Conservation (phyloP, 2,888 invertebrate species). For the Scaeva pyrastri region DNA sequence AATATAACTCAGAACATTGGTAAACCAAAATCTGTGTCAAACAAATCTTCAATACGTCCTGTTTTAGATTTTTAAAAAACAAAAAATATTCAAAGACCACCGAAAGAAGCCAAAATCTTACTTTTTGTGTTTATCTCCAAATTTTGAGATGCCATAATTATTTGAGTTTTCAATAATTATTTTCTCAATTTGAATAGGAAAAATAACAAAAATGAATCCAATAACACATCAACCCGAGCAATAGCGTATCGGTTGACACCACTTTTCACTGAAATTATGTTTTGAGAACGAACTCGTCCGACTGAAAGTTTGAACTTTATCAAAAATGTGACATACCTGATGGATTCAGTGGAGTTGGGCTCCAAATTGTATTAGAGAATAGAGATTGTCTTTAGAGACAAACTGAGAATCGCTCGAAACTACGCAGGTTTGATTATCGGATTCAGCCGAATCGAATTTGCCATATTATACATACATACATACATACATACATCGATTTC, state of each 20-base stretch:
- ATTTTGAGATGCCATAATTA: too few species aligned
- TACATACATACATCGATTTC: background rate
- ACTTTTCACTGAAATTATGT: too few species aligned
- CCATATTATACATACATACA: too few species aligned
- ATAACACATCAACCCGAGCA: conserved; percentile 1
- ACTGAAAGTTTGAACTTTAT: background rate
- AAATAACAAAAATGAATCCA: conserved; percentile 35
- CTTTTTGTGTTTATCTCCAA: conserved; percentile 34
- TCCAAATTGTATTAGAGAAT: conserved; percentile 16
- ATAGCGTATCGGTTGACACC: too few species aligned
- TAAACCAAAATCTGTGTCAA: conserved; percentile 33
- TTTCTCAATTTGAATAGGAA: too few species aligned
- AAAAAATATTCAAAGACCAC: conserved; percentile 13
- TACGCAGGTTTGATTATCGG: background rate
- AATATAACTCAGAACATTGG: too few species aligned
- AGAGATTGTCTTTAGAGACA: conserved; percentile 1
- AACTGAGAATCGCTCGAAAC: conserved; percentile 2
- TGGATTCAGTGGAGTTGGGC: conserved; percentile 15
- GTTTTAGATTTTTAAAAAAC: conserved; percentile 29
- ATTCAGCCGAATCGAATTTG: conserved; percentile 3
- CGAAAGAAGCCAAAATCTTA: conserved; percentile 13
- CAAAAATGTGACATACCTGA: conserved; percentile 4
- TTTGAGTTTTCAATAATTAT: too few species aligned
- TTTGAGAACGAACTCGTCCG: too few species aligned
- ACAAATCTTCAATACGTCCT: conserved; percentile 32